phyloP scores from a whole-genome alignment of 2,888 invertebrate species.

The Conchocele bisecta region DNA sequence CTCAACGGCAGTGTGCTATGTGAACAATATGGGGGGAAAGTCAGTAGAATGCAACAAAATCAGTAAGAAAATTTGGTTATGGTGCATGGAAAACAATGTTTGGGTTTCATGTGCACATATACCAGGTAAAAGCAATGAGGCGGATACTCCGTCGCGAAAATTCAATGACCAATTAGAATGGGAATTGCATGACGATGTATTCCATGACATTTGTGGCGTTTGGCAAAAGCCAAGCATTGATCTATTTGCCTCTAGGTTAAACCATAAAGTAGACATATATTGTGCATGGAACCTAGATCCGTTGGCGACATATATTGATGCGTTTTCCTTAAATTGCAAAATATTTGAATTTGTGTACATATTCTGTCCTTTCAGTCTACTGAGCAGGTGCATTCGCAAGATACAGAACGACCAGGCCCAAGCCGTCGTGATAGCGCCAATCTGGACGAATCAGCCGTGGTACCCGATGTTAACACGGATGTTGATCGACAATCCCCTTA shows the following conservation, averaged over 20 bases:
- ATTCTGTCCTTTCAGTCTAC: slow-evolving; percentile 34
- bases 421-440: slow-evolving; percentile 4
- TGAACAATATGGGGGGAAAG: slow-evolving; percentile 5
- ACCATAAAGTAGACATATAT: slow-evolving; percentile 14
- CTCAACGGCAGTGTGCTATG: not conserved
- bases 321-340: slow-evolving; percentile 31
- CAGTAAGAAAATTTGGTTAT: not conserved
- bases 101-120: slow-evolving; percentile 8
- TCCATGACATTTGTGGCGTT: slow-evolving; percentile 3
- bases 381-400: slow-evolving; percentile 26
- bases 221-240: slow-evolving; percentile 21
- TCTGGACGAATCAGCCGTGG: slow-evolving; percentile 25
- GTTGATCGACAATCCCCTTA: slow-evolving; percentile 6
- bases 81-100: not conserved
- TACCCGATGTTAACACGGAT: slow-evolving; percentile 5
- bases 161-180: no score
- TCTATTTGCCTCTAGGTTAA: slow-evolving; percentile 37
- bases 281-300: slow-evolving; percentile 31
- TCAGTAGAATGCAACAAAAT: not conserved
- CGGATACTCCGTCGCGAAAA: not conserved
- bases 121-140: not conserved
- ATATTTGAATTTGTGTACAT: slow-evolving; percentile 18
- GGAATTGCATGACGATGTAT: no score
- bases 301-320: slow-evolving; percentile 20
- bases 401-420: not conserved